Percentiles rank a stretch among this genome's conserved stretches.
Conservation (phyloP, 2,888 invertebrate genomes). For the Crossocerus cetratus region DNA sequence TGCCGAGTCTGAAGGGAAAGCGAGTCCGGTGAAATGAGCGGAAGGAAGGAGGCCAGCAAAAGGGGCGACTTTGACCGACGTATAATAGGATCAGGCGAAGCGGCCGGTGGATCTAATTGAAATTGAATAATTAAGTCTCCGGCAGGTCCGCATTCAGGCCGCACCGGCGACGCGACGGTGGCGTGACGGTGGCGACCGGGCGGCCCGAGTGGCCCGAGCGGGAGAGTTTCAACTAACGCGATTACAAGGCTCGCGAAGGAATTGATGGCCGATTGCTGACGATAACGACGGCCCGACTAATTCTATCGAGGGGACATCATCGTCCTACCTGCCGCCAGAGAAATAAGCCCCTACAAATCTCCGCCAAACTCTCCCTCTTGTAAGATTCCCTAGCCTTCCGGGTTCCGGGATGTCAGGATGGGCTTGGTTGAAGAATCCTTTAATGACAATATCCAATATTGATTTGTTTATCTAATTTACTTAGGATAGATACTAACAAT, state of each 20-base stretch:
- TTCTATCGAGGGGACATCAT: background rate
- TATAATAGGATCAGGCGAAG: slow-evolving; percentile 59
- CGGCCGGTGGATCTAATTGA: slow-evolving; percentile 57
- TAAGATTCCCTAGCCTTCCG: too few species aligned
- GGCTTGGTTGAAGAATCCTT: too few species aligned
- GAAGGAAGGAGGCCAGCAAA: background rate
- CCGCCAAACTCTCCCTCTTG: too few species aligned
- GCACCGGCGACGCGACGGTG: background rate
- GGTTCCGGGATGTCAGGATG: too few species aligned
- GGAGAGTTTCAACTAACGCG: slow-evolving; percentile 19
- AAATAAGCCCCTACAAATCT: too few species aligned
- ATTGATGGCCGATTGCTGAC: too few species aligned
- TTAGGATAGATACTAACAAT: too few species aligned
- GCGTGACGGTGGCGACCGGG: background rate
- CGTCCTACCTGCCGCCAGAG: background rate
- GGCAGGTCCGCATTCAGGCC: slow-evolving; percentile 9
- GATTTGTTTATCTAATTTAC: too few species aligned
- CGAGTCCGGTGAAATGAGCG: background rate
- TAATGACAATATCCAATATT: too few species aligned
- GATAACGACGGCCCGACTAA: slow-evolving; percentile 32
- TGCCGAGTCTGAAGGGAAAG: too few species aligned
- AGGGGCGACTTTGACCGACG: slow-evolving; percentile 15
- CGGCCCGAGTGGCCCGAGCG: slow-evolving; percentile 10
- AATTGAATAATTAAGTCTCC: slow-evolving; percentile 61
- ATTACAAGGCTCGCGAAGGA: slow-evolving; percentile 20